A percentile compares a stretch with the other conserved stretches of the same genome.
Conservation (phyloP, 2,888 invertebrate genomes). For the Timema podura region DNA sequence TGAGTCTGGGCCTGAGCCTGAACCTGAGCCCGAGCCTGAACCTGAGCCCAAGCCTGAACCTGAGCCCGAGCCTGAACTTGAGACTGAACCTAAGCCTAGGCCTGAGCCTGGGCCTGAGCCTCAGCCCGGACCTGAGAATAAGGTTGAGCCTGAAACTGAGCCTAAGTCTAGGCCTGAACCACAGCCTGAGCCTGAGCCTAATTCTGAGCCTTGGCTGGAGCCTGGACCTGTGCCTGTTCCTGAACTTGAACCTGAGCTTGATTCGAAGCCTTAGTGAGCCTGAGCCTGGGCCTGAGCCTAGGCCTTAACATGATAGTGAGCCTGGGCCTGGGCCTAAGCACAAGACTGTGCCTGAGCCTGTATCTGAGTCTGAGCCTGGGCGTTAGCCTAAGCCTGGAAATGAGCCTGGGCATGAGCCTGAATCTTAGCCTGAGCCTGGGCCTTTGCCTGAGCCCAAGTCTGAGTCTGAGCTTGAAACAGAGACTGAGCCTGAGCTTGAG, state of each 20-base stretch:
- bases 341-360: neutral
- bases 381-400: neutral
- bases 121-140: constrained; percentile 33
- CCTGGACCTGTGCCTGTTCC: constrained; percentile 4
- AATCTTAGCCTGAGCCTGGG: constrained; percentile 4
- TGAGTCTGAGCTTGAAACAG: neutral
- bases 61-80: constrained; percentile 32
- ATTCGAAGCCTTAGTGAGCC: neutral
- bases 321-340: constrained; percentile 11
- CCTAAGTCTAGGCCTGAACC: constrained; percentile 25
- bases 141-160: constrained; percentile 29
- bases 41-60: constrained; percentile 30
- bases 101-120: constrained; percentile 28
- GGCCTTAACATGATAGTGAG: constrained; percentile 30
- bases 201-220: neutral
- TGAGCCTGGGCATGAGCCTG: constrained; percentile 10
- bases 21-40: constrained; percentile 5
- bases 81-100: neutral
- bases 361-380: constrained; percentile 4
- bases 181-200: constrained; percentile 20
- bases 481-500: neutral
- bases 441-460: neutral
- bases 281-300: constrained; percentile 33
- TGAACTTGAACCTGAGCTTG: neutral
- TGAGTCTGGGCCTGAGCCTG: constrained; percentile 19